Percentiles rank a stretch among this genome's conserved stretches.
Conservation (phyloP, 2,888 invertebrate species). For the Cheiracanthium punctorium region DNA sequence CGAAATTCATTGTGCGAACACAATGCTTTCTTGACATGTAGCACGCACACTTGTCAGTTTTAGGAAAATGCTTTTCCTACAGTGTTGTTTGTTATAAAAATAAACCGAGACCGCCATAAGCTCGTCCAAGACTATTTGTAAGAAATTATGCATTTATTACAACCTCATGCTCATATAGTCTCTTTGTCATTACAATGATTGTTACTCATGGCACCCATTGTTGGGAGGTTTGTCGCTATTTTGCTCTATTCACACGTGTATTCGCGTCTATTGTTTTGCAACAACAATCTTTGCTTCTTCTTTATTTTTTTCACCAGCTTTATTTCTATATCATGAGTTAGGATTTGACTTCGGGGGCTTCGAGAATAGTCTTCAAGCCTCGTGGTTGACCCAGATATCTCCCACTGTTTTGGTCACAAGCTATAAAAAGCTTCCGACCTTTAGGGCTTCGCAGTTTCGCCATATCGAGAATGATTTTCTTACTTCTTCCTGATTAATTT, state of each 20-base stretch:
- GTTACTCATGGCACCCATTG: background rate
- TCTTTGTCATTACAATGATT: background rate
- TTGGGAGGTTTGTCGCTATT: background rate
- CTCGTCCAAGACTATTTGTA: too few species aligned
- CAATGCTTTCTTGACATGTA: too few species aligned
- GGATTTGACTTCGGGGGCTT: background rate
- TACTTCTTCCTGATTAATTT: background rate
- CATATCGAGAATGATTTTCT: background rate
- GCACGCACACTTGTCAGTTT: too few species aligned
- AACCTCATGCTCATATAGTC: background rate
- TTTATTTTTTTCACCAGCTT: background rate
- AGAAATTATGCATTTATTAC: background rate
- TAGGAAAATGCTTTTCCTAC: too few species aligned
- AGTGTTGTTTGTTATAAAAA: too few species aligned
- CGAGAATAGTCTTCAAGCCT: background rate
- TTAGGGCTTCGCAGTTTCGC: background rate
- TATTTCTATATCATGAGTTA: background rate
- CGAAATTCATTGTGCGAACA: too few species aligned
- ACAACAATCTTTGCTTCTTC: background rate
- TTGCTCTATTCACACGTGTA: background rate
- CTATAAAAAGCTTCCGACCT: background rate
- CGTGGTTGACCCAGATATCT: background rate
- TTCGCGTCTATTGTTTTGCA: background rate
- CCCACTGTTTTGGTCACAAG: background rate
- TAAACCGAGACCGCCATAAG: too few species aligned